These are phyloP conservation scores for Neodontobutis hainanensis DNA, from an alignment of 2,113 vertebrate genomes.

Conservation along the genomic window DNA sequence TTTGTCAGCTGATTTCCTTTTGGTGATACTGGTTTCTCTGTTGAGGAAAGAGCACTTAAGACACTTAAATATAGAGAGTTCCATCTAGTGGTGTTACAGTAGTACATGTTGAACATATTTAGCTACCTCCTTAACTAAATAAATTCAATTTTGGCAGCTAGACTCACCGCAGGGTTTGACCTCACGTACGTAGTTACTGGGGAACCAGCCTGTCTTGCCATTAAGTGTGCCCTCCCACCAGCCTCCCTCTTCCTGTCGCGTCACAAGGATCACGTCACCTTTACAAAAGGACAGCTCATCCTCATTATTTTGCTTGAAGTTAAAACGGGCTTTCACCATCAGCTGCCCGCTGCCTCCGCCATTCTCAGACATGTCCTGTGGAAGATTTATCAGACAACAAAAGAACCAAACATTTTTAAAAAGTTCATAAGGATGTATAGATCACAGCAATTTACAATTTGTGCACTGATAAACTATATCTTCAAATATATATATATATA, in stretches of 20 bases:
- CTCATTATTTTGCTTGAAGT: conserved; percentile 99
- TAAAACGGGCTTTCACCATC: conserved; percentile 96
- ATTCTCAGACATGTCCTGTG: conserved; percentile 96
- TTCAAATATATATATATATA: not conserved
- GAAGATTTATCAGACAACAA: not conserved
- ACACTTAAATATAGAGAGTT: not conserved
- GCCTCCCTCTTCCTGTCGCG: conserved; percentile 94
- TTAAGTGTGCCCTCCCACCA: conserved; percentile 97
- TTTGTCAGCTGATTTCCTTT: conserved; percentile 92
- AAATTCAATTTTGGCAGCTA: not conserved
- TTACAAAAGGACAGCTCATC: conserved; percentile 96
- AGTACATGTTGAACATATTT: not conserved
- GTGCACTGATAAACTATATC: not conserved
- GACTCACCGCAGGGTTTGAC: conserved; percentile 93
- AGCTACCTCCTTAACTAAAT: not conserved
- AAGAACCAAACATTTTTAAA: not conserved
- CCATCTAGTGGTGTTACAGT: conserved; percentile 1
- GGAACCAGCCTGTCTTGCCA: conserved; percentile 96
- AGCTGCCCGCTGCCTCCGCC: conserved; percentile 85
- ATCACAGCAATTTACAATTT: not conserved
- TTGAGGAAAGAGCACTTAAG: conserved; percentile 19
- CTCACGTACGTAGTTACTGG: conserved; percentile 98
- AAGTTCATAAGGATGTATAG: not conserved
- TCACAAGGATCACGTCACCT: conserved; percentile 94
- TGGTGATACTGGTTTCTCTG: conserved; percentile 93